Base-by-base conservation (phyloP, 1,140 invertebrate species). In the Odontomachus brunneus region DNA sequence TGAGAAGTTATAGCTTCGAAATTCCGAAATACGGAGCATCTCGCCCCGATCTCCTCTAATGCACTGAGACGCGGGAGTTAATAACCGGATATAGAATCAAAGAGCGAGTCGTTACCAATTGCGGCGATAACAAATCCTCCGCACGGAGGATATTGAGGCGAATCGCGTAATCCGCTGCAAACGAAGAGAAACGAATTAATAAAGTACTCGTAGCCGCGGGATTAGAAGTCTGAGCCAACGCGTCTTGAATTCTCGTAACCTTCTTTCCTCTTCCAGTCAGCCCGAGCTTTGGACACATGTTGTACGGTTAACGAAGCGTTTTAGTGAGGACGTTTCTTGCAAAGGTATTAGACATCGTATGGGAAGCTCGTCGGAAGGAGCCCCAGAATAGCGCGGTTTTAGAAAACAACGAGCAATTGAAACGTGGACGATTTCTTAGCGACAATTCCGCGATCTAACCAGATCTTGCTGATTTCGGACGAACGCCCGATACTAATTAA, bases 261-360 rank as follows among this genome's bases (percentile, higher is more conserved):
- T 65, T 44, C 5, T 65, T 75, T 75, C 19, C n/a, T 44, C 9
- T 44, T 14, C 24, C 44, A 53, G 29, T 33, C n/a, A 75, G 44
- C 29, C 33, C 57, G 9, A 65, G 73, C 62, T 75, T 75, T 65
- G 19, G 19, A 26, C 59, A 65, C 26, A 60, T 48, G 48, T 51
- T 69, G 9, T 75, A 65, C 14, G n/a, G 60, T 33, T 65, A 75
- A 51, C n/a, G n/a, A 49, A 75, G 59, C n/a, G n/a, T n/a, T 65
- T 22, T 51, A n/a, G 15, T 26, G 69, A 4, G 51, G 33, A 65
- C 15, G 48, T 75, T 44, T 44, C 59, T 75, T 65, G n/a, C 4
- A 3, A 38, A 24, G 0, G 12, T 51, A 62, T 49, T 75, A 62
- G 33, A 24, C 24, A 14, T 38, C 44, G 24, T 11, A 9, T 44